Conservation (phyloP, 2,888 invertebrate genomes). For the Parasteatoda lunata region DNA sequence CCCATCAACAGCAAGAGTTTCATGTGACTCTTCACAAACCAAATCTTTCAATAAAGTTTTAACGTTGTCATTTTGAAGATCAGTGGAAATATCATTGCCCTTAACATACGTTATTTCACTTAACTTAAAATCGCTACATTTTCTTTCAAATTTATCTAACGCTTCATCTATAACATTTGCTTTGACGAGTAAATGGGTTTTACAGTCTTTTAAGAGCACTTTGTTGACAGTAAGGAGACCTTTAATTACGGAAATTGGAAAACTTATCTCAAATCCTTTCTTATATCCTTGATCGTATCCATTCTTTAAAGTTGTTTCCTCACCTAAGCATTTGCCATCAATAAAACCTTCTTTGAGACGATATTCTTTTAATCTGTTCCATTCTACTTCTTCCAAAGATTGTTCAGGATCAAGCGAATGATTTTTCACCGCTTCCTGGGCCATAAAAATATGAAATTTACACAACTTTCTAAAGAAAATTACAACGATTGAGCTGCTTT, state of each 20-base stretch:
- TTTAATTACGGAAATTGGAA: slow-evolving; percentile 34
- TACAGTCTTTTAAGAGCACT: neutral
- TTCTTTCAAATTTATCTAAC: slow-evolving; percentile 27
- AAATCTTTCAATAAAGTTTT: neutral
- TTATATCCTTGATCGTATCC: slow-evolving; percentile 41
- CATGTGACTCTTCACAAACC: neutral
- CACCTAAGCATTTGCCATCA: slow-evolving; percentile 36
- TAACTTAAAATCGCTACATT: slow-evolving; percentile 5
- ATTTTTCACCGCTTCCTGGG: neutral
- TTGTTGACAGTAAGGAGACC: slow-evolving; percentile 32
- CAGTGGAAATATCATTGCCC: too few relatives aligned
- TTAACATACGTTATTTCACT: neutral
- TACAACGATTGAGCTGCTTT: too few relatives aligned
- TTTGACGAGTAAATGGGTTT: neutral
- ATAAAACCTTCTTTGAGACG: slow-evolving; percentile 31
- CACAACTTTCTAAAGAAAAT: neutral
- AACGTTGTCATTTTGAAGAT: neutral
- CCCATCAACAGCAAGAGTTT: neutral
- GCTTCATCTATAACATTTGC: neutral
- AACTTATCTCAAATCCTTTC: slow-evolving; percentile 22
- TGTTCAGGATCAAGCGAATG: neutral
- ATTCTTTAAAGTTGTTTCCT: slow-evolving; percentile 28
- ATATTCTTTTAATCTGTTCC: slow-evolving; percentile 31
- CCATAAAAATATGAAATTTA: neutral
- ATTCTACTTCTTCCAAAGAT: slow-evolving; percentile 26